phyloP scores from a whole-genome alignment of 2,888 invertebrate species.

The Diaphora mendica region DNA sequence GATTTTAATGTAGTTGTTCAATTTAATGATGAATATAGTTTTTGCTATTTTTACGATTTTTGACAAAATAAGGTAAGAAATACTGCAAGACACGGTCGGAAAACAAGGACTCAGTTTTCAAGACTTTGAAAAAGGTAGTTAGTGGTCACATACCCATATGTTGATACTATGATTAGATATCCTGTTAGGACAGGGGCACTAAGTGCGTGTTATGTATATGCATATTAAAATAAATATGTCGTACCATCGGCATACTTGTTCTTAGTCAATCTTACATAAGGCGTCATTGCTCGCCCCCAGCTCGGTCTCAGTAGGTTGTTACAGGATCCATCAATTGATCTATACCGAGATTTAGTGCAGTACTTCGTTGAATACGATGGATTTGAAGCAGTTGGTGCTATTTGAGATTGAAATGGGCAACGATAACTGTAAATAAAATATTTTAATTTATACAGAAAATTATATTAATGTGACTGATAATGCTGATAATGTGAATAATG shows the following conservation, averaged over 20 bases:
- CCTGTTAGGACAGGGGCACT: too few species aligned
- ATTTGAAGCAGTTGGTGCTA: neutral
- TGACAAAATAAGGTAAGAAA: too few species aligned
- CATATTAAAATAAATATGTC: constrained; percentile 35
- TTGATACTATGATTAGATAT: too few species aligned
- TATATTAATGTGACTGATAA: too few species aligned
- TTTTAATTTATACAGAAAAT: neutral
- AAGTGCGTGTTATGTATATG: neutral
- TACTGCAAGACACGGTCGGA: too few species aligned
- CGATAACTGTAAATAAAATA: neutral
- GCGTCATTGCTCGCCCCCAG: constrained; percentile 92
- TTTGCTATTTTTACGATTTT: too few species aligned
- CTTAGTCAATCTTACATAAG: constrained; percentile 88
- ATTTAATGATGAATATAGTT: too few species aligned
- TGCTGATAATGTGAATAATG: too few species aligned
- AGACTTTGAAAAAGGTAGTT: too few species aligned
- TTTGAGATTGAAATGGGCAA: neutral
- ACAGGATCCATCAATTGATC: constrained; percentile 96
- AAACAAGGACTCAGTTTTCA: too few species aligned
- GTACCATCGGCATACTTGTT: constrained; percentile 90
- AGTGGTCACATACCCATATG: neutral
- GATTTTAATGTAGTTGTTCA: too few species aligned
- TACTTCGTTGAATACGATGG: constrained; percentile 60
- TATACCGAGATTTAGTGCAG: constrained; percentile 88
- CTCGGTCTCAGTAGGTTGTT: constrained; percentile 95